A percentile compares a stretch with the other conserved stretches of the same genome.
Evolutionary conservation across 2,113 vertebrate genomes (phyloP).

Genomic region (Antigone vipio): DNA sequence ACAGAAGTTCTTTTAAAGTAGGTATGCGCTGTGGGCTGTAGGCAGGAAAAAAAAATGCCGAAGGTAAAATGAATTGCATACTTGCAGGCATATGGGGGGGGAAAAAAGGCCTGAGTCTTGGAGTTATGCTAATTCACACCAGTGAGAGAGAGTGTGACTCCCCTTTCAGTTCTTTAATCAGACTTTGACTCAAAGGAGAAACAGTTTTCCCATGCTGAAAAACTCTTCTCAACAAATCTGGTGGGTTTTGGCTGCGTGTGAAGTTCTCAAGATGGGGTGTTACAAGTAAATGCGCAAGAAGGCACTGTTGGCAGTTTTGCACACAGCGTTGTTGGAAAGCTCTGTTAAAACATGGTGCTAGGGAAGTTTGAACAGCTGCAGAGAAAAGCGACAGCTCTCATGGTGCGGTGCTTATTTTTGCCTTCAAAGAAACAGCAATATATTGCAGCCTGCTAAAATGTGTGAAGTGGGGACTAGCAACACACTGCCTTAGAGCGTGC

Average conservation of each 20-base stretch:
- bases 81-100: not conserved
- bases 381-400: not conserved
- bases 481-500: not conserved
- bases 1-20: not conserved
- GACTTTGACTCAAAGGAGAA: not conserved
- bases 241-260: not conserved
- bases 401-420: not conserved
- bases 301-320: not conserved
- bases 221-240: not conserved
- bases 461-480: not conserved
- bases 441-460: not conserved
- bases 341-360: not conserved
- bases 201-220: not conserved
- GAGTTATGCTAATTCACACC: not conserved
- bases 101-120: not conserved
- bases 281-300: not conserved
- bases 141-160: not conserved
- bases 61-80: not conserved
- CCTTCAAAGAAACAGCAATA: not conserved
- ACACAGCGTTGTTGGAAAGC: not conserved
- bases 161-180: not conserved
- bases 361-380: not conserved
- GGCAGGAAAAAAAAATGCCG: not conserved
- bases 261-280: not conserved
- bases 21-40: not conserved